These are phyloP conservation scores for Diglossa brunneiventris DNA, from an alignment of 2,113 vertebrate species.

Conservation along the genomic window DNA sequence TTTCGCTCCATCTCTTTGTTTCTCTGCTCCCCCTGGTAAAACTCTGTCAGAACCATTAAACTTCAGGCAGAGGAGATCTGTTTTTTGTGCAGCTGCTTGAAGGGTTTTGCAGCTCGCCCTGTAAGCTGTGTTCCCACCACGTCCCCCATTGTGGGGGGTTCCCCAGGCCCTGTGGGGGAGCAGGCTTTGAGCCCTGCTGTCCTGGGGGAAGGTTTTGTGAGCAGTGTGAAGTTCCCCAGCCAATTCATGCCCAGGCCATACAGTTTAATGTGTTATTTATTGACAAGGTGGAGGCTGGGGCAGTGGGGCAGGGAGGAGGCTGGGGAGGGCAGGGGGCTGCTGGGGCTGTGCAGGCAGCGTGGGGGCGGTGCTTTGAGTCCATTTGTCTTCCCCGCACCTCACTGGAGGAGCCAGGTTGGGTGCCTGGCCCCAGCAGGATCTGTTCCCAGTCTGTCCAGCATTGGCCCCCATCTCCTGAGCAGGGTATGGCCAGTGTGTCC, in stretches of 20 bases:
- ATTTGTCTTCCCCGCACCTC: not conserved
- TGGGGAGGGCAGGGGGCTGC: not conserved
- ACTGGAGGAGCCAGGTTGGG: not conserved
- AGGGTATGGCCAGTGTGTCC: accelerated
- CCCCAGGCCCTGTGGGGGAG: not conserved
- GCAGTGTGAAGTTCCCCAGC: not conserved
- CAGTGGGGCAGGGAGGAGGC: not conserved
- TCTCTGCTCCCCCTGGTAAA: slow-evolving; percentile 10
- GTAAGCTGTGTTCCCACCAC: not conserved
- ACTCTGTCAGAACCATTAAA: slow-evolving; percentile 45
- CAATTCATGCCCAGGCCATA: not conserved
- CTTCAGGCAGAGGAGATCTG: not conserved
- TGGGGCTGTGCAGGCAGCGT: not conserved
- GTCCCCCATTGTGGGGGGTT: accelerated
- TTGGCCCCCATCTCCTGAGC: not conserved
- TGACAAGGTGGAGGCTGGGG: not conserved
- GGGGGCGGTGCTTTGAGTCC: not conserved
- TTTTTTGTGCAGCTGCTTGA: not conserved
- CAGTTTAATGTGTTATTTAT: slow-evolving; percentile 37
- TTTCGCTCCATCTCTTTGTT: not conserved
- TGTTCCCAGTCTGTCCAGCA: not conserved
- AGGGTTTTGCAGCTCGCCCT: not conserved
- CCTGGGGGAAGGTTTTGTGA: not conserved
- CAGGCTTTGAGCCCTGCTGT: not conserved
- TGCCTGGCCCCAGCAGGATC: not conserved